Conservation (phyloP, 2,888 invertebrate species). For the Entomobrya multifasciata region DNA sequence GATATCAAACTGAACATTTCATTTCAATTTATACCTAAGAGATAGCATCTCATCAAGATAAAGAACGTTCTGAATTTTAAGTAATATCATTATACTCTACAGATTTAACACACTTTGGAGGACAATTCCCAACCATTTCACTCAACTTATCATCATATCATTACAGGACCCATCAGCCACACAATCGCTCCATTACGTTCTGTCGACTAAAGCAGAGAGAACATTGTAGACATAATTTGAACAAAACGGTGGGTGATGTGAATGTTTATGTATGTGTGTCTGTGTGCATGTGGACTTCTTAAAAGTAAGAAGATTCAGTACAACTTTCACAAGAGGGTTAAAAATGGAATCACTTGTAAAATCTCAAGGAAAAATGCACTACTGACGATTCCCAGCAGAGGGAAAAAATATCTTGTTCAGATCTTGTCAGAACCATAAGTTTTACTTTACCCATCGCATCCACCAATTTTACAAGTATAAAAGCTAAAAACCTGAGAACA, state of each 20-base stretch:
- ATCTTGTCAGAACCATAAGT: neutral
- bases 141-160: too few relatives aligned
- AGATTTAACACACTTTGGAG: too few relatives aligned
- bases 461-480: neutral
- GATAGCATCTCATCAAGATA: too few relatives aligned
- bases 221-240: neutral
- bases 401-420: neutral
- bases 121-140: too few relatives aligned
- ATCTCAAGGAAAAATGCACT: constrained; percentile 26
- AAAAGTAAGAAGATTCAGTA: constrained; percentile 3
- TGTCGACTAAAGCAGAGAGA: neutral
- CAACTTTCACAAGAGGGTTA: constrained; percentile 7
- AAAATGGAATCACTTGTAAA: constrained; percentile 41
- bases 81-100: too few relatives aligned
- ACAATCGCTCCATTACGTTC: neutral
- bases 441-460: neutral
- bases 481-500: neutral
- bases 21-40: too few relatives aligned
- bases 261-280: neutral
- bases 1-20: too few relatives aligned
- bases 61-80: too few relatives aligned
- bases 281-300: neutral
- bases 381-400: constrained; percentile 41
- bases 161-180: neutral
- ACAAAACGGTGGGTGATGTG: neutral